Evolutionary conservation across 2,113 vertebrate genomes (phyloP).

Genomic region (Aegypius monachus): DNA sequence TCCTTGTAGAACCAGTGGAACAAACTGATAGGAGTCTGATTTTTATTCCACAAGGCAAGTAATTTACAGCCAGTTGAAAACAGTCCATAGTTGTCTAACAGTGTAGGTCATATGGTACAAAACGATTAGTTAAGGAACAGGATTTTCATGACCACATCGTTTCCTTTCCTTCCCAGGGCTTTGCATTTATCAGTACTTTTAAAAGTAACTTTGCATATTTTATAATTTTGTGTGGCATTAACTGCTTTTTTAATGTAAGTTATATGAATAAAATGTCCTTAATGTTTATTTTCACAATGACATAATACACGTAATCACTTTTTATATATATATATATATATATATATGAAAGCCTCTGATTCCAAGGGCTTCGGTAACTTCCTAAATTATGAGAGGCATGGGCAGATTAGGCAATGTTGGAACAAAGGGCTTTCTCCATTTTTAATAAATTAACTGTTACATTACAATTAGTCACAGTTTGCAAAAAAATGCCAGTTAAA

Average conservation of each 20-base stretch:
- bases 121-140: background rate
- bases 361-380: background rate
- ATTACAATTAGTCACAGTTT: background rate
- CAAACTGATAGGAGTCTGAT: background rate
- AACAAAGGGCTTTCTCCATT: slow-evolving; percentile 7
- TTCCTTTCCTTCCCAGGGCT: background rate
- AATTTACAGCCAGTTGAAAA: background rate
- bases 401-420: background rate
- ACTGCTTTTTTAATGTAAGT: background rate
- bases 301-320: background rate
- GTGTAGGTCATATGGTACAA: background rate
- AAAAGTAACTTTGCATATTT: background rate
- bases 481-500: background rate
- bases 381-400: background rate
- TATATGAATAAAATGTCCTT: background rate
- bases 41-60: background rate
- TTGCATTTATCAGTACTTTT: background rate
- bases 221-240: background rate
- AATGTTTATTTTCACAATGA: slow-evolving; percentile 25
- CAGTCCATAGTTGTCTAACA: background rate
- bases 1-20: background rate
- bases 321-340: background rate
- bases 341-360: background rate
- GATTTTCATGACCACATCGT: background rate
- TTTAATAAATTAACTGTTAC: slow-evolving; percentile 22